Percentiles rank a stretch among this genome's conserved stretches.
These are phyloP conservation scores for Nemopilema nomurai DNA, from an alignment of 30 jellyfish, hydroid and myxozoan species.

Conservation along the genomic window DNA sequence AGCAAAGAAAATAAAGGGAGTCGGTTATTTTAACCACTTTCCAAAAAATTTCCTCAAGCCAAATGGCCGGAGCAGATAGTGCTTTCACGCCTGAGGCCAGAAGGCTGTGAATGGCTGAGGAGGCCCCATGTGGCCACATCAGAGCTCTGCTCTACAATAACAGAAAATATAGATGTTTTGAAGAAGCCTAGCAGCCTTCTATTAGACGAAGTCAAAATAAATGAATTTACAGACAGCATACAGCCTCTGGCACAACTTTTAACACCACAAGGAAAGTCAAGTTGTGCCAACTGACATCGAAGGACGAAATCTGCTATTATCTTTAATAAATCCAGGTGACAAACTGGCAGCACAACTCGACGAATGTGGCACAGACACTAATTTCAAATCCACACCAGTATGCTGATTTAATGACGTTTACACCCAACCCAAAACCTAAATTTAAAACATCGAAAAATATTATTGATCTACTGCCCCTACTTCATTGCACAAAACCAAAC, in stretches of 20 bases:
- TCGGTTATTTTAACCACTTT: constrained; percentile 17
- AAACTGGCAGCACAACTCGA: background rate
- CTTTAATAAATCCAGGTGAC: background rate
- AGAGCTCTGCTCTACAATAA: background rate
- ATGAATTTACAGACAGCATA: background rate
- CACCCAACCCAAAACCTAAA: constrained; percentile 16
- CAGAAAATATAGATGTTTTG: background rate
- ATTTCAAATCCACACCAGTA: background rate
- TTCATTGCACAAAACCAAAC: background rate
- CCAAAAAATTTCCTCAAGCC: constrained; percentile 35
- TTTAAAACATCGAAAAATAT: constrained; percentile 18
- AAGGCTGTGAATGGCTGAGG: constrained; percentile 42
- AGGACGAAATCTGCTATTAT: background rate
- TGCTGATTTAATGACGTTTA: background rate
- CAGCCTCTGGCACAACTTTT: background rate
- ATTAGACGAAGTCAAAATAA: background rate
- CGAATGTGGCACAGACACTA: constrained; percentile 5
- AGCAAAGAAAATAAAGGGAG: constrained; percentile 7
- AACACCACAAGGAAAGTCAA: background rate
- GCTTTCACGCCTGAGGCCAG: constrained; percentile 6
- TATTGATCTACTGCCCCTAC: constrained; percentile 2
- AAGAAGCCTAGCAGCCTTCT: background rate
- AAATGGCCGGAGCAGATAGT: constrained; percentile 8
- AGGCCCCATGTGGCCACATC: constrained; percentile 24
- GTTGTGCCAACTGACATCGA: background rate